phyloP scores from a whole-genome alignment of 1,140 invertebrate species.

The Eriocheir sinensis region DNA sequence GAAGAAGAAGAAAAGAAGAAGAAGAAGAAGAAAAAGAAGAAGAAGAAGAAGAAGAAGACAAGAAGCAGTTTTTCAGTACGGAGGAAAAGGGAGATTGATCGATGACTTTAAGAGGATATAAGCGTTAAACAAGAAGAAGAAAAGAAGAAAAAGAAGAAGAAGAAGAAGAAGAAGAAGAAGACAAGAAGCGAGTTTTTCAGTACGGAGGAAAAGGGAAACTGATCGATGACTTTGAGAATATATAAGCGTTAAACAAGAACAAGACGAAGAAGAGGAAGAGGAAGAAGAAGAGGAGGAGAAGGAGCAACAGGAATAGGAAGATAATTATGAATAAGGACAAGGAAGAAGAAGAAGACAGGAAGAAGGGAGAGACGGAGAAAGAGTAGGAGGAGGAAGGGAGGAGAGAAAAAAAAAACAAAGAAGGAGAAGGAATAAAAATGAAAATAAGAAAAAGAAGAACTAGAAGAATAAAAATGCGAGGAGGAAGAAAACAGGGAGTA shows the following conservation, averaged over 20 bases:
- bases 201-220: too few relatives aligned
- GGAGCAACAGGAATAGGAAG: background rate
- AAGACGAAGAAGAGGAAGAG: background rate
- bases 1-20: too few relatives aligned
- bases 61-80: background rate
- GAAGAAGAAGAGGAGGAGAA: background rate
- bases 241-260: too few relatives aligned
- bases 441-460: background rate
- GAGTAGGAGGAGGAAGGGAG: background rate
- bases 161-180: background rate
- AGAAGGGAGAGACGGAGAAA: slow-evolving; percentile 33
- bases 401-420: background rate
- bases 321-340: background rate
- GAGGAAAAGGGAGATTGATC: too few relatives aligned
- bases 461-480: background rate
- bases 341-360: background rate
- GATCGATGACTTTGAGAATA: too few relatives aligned
- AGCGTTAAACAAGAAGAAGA: slow-evolving; percentile 20
- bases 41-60: background rate
- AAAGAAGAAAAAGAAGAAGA: background rate
- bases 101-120: too few relatives aligned
- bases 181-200: background rate
- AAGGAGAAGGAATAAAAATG: background rate
- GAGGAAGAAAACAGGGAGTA: background rate
- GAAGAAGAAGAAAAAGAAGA: too few relatives aligned